Base-by-base conservation (phyloP, 2,113 vertebrate species). In the Carollia perspicillata region DNA sequence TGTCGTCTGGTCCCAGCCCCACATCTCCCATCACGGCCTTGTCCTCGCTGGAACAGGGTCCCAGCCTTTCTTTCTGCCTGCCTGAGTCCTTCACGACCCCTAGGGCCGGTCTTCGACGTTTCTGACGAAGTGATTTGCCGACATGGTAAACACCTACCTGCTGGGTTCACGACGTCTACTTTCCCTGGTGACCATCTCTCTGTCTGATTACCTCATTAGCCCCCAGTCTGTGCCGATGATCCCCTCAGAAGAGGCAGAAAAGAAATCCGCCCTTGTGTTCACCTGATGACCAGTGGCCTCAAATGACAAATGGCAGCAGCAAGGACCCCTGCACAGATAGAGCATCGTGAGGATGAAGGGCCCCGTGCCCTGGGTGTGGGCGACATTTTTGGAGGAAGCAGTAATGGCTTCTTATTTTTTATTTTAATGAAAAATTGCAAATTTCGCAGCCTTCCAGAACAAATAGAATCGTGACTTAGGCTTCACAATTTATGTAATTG, bases 401-500 rank as follows among this genome's bases (percentile, higher is more conserved):
- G 30, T 26, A 13, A 26, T 55, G 20, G 5, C 6, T 72, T 88
- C 80, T 42, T 68, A 69, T 92, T 95, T 96, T 78, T 78, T n/a
- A 68, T 79, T 44, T 83, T 94, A 91, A 88, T 66, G 78, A 90
- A 95, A 96, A 94, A 78, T 51, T 35, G 6, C 72, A 93, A 95
- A 75, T 93, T 94, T 90, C 77, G 81, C 51, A 68, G 23, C 66
- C 88, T 95, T 88, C 60, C 60, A 85, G 90, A 93, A 87, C 71
- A 97, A 93, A 93, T 47, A 72, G 80, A 94, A 93, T 53, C 51
- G 40, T 89, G 77, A 87, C 85, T 85, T 74, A 63, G 26, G 79
- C 84, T 90, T 96, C 85, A 69, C 83, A 97, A 90, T 89, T 91
- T 88, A 85, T 71, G 60, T 83, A 90, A 96, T 97, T 95, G 95